Base-by-base conservation (phyloP, 1,140 invertebrate genomes). In the Diploscapter pachys region DNA sequence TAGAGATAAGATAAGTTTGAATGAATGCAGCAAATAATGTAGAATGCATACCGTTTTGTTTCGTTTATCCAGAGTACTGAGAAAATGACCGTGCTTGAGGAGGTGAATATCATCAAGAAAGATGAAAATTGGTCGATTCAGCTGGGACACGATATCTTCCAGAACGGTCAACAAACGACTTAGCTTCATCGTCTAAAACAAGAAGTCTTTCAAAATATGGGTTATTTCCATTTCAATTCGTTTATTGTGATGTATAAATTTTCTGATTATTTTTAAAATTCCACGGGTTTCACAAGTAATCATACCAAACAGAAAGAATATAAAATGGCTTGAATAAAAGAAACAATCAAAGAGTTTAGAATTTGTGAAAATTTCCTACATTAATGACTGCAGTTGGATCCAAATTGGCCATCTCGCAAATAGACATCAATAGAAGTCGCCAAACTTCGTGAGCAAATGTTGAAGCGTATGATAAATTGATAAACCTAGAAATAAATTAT, bases 401-500 rank as follows among this genome's bases (percentile, higher is more conserved):
- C 6, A 73, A 55, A 56, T 66, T 56, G 3, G 63, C 50, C 53
- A 64, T n/a, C 53, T 3, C 3, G 51, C 72, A 73, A 48, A 73
- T 56, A 31, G 31, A 31, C 31, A 31, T 5, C 6, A 31, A 70
- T 11, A 6, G 13, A n/a, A 69, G n/a, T 8, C 66, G 61, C 77
- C 77, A 78, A 53, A 74, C 55, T 70, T 78, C 77, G 70, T 78
- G 77, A 5, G 77, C 74, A 54, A 77, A 78, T 5, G 68, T 77
- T 2, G 75, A 78, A 62, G 73, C 67, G 53, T 78, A 76, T 2
- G 77, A 76, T 13, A 78, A 54, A 50, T 78, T 78, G 4, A 57
- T 61, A 71, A 78, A 78, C n/a, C 77, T 71, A 48, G 70, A 66
- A 52, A 67, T n/a, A 48, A 11, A 55, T 13, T 61, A 11, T 48